Conservation (phyloP, 2,113 vertebrate genomes). For the Chaenogobius annularis region DNA sequence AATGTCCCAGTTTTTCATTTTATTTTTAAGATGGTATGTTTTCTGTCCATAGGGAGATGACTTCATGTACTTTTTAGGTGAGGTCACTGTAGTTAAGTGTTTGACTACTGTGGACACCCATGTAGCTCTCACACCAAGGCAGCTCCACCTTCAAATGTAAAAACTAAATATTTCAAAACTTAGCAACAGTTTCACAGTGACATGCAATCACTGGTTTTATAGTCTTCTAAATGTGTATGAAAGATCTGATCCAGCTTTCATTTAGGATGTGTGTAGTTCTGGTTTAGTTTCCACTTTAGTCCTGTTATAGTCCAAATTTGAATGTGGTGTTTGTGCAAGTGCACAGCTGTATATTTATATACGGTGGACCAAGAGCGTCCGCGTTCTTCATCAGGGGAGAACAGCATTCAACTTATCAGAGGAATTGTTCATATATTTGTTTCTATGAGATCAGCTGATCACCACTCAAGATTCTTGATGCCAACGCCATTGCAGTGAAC, state of each 20-base stretch:
- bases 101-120: slow-evolving; percentile 31
- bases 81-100: slow-evolving; percentile 36
- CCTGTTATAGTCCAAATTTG: no score
- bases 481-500: no score
- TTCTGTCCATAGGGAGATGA: slow-evolving; percentile 7
- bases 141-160: not conserved
- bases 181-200: not conserved
- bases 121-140: not conserved
- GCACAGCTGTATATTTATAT: no score
- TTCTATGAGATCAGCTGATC: no score
- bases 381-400: no score
- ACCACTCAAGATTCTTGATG: no score
- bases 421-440: no score
- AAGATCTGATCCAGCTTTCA: not conserved
- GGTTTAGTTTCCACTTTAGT: not conserved
- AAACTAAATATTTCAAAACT: not conserved
- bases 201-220: not conserved
- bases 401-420: no score
- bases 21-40: slow-evolving; percentile 36
- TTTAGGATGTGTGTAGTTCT: not conserved
- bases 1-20: slow-evolving; percentile 1
- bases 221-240: not conserved
- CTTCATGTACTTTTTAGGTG: not conserved
- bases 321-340: no score
- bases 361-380: no score